Conservation (phyloP, 2,113 vertebrate species). For the Azemiops feae region DNA sequence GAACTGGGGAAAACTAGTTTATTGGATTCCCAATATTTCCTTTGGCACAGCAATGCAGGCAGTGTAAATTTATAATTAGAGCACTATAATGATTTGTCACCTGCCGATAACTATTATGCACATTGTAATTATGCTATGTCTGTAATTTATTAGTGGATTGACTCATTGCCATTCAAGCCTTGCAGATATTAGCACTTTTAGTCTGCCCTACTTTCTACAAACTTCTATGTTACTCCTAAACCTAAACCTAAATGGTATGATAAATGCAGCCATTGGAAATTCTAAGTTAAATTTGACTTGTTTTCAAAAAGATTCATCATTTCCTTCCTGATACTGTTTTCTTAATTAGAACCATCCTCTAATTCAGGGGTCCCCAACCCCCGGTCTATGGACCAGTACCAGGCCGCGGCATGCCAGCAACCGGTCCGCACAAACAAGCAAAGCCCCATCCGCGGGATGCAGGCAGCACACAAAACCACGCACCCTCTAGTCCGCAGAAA, state of each 20-base stretch:
- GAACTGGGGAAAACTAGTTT: not conserved
- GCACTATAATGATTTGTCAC: not conserved
- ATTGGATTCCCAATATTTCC: not conserved
- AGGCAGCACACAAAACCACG: too few species aligned
- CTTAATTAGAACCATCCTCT: not conserved
- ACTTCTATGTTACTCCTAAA: not conserved
- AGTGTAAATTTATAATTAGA: not conserved
- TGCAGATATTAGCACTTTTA: conserved; percentile 1
- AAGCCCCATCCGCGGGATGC: too few species aligned
- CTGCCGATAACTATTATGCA: not conserved
- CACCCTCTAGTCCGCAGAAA: too few species aligned
- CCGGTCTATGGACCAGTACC: too few species aligned
- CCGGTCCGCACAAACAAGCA: too few species aligned
- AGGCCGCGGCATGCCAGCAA: too few species aligned
- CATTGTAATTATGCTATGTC: conserved; percentile 1
- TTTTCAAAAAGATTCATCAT: not conserved
- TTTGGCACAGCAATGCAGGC: not conserved
- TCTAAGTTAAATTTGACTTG: not conserved
- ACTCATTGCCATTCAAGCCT: not conserved
- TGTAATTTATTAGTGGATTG: conserved; percentile 1
- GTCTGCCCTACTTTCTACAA: conserved; percentile 15
- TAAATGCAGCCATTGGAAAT: not conserved
- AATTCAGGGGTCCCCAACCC: too few species aligned
- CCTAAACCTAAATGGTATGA: not conserved
- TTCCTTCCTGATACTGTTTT: not conserved